phyloP scores from a whole-genome alignment of 2,888 invertebrate genomes.

The Itoplectis maculator region DNA sequence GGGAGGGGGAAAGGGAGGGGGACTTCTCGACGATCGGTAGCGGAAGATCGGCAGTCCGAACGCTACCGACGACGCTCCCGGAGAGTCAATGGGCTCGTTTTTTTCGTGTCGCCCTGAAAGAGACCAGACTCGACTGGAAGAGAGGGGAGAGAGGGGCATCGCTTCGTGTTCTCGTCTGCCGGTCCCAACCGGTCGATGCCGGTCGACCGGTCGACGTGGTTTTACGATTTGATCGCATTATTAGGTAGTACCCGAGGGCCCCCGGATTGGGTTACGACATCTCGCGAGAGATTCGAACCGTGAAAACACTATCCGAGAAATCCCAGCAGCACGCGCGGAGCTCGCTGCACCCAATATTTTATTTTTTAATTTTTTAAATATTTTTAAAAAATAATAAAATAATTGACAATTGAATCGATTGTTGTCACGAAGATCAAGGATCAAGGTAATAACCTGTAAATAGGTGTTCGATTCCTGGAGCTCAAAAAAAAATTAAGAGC shows the following conservation, averaged over 20 bases:
- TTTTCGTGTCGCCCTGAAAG: slow-evolving; percentile 18
- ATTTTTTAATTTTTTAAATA: too few relatives aligned
- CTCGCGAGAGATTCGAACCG: slow-evolving; percentile 22
- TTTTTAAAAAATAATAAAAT: too few relatives aligned
- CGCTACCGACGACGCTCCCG: neutral
- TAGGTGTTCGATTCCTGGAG: too few relatives aligned
- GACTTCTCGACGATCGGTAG: too few relatives aligned
- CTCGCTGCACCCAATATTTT: too few relatives aligned
- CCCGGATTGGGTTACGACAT: slow-evolving; percentile 64
- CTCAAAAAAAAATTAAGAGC: too few relatives aligned
- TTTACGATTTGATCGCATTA: slow-evolving; percentile 71
- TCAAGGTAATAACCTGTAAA: too few relatives aligned
- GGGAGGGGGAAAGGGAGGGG: too few relatives aligned
- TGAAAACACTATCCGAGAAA: neutral
- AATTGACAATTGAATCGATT: too few relatives aligned
- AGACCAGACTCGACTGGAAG: slow-evolving; percentile 31
- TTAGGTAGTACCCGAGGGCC: slow-evolving; percentile 60
- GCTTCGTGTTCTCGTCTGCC: slow-evolving; percentile 18
- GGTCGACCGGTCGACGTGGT: slow-evolving; percentile 26
- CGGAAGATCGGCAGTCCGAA: neutral
- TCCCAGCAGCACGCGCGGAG: neutral
- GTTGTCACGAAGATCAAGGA: too few relatives aligned
- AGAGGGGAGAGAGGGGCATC: too few relatives aligned
- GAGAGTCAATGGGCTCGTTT: slow-evolving; percentile 17
- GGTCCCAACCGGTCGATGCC: too few relatives aligned